Conservation (phyloP, 2,113 vertebrate genomes). For the Toxotes chatareus region DNA sequence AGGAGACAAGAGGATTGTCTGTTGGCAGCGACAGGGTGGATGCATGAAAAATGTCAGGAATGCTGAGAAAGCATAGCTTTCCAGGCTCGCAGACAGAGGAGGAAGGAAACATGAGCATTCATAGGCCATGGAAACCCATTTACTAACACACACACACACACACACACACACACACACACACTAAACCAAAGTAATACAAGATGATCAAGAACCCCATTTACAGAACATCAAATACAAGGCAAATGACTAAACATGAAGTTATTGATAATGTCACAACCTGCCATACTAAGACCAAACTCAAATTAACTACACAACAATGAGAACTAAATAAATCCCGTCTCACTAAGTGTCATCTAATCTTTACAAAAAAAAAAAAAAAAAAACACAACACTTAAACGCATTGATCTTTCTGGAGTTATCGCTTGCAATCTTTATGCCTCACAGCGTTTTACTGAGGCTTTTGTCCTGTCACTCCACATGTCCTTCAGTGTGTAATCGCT, state of each 20-base stretch:
- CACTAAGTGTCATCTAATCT: constrained; percentile 23
- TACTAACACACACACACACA: background rate
- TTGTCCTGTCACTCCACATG: constrained; percentile 64
- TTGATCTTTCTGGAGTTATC: constrained; percentile 47
- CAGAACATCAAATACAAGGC: background rate
- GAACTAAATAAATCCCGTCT: background rate
- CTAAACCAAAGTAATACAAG: constrained; percentile 36
- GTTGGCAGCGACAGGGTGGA: constrained; percentile 73
- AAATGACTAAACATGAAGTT: constrained; percentile 5
- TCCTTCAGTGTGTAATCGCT: constrained; percentile 58
- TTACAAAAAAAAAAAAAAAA: constrained; percentile 2
- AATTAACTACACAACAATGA: constrained; percentile 1
- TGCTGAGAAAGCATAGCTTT: constrained; percentile 75
- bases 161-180: background rate
- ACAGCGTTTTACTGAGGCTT: constrained; percentile 42
- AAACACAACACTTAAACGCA: constrained; percentile 2
- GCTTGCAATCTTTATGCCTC: constrained; percentile 29
- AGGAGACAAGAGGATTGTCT: constrained; percentile 73
- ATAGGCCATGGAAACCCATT: constrained; percentile 46
- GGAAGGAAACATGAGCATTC: constrained; percentile 58
- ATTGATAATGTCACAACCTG: background rate
- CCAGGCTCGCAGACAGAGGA: constrained; percentile 50
- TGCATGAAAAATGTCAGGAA: constrained; percentile 82
- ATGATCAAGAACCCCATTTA: constrained; percentile 4
- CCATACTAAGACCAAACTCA: background rate